phyloP scores from a whole-genome alignment of 2,113 vertebrate genomes.

The Corydoras sp. region DNA sequence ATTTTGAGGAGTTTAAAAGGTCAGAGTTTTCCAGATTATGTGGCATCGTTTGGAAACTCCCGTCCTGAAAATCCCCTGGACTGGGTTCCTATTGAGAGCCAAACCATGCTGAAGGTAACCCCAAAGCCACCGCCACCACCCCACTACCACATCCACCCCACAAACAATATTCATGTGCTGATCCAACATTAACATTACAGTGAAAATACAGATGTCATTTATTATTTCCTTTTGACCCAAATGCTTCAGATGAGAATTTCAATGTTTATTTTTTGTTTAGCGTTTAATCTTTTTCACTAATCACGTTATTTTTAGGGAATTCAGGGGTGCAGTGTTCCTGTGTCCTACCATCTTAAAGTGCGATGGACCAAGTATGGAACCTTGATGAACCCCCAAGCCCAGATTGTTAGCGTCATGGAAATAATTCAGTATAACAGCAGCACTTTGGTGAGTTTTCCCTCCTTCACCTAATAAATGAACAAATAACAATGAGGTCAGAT shows the following conservation, averaged over 20 bases:
- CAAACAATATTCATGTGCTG: background rate
- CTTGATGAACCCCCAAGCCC: constrained; percentile 82
- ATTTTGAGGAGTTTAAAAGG: constrained; percentile 74
- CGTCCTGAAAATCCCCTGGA: constrained; percentile 67
- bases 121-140: background rate
- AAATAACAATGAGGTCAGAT: too few relatives aligned
- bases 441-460: constrained; percentile 53
- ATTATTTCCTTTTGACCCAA: too few relatives aligned
- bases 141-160: background rate
- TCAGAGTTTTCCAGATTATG: constrained; percentile 68
- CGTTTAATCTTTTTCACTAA: too few relatives aligned
- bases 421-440: constrained; percentile 59
- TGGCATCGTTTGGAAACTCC: constrained; percentile 87
- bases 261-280: too few relatives aligned
- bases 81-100: constrained; percentile 75
- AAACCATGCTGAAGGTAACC: constrained; percentile 52
- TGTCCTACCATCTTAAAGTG: constrained; percentile 76
- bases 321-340: constrained; percentile 73
- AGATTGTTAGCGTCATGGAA: constrained; percentile 74
- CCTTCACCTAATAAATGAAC: too few relatives aligned
- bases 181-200: background rate
- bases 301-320: constrained; percentile 41
- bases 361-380: constrained; percentile 89
- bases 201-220: too few relatives aligned
- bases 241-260: too few relatives aligned